A percentile compares a stretch with the other conserved stretches of the same genome.
These are phyloP conservation scores for Synaphobranchus kaupii DNA, from an alignment of 2,797 vertebrate genomes.

Conservation along the genomic window DNA sequence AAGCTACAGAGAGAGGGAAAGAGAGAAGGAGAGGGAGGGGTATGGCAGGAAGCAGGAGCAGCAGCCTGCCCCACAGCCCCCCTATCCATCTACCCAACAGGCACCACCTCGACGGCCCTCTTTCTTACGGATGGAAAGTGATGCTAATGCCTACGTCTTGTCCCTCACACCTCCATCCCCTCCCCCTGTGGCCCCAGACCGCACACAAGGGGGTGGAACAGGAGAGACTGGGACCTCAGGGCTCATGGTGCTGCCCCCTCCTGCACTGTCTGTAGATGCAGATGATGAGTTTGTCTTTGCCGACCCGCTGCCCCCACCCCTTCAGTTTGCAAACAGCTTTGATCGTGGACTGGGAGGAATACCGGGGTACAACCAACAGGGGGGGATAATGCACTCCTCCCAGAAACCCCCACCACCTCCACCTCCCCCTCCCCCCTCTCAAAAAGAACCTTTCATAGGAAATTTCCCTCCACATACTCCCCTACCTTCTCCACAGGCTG, in stretches of 20 bases:
- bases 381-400: slow-evolving; percentile 47
- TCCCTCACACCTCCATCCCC: slow-evolving; percentile 60
- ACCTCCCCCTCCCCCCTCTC: slow-evolving; percentile 43
- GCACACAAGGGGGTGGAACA: slow-evolving; percentile 50
- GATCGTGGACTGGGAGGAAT: slow-evolving; percentile 60
- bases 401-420: slow-evolving; percentile 51
- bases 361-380: slow-evolving; percentile 50
- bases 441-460: slow-evolving; percentile 32
- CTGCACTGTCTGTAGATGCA: slow-evolving; percentile 86
- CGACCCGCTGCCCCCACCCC: slow-evolving; percentile 87
- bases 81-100: slow-evolving; percentile 55
- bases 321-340: slow-evolving; percentile 90
- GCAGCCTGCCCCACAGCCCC: slow-evolving; percentile 63
- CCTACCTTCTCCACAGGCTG: slow-evolving; percentile 69
- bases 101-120: slow-evolving; percentile 72
- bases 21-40: slow-evolving; percentile 60
- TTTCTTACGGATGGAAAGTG: slow-evolving; percentile 72
- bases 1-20: slow-evolving; percentile 60
- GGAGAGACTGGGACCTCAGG: slow-evolving; percentile 66
- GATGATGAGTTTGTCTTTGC: slow-evolving; percentile 91
- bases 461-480: slow-evolving; percentile 42
- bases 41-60: slow-evolving; percentile 73
- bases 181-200: slow-evolving; percentile 60
- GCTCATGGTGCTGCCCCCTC: slow-evolving; percentile 85
- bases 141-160: slow-evolving; percentile 30